A percentile compares a stretch with the other conserved stretches of the same genome.
phyloP scores from a whole-genome alignment of 2,113 vertebrate genomes.

The Chinchilla lanigera region DNA sequence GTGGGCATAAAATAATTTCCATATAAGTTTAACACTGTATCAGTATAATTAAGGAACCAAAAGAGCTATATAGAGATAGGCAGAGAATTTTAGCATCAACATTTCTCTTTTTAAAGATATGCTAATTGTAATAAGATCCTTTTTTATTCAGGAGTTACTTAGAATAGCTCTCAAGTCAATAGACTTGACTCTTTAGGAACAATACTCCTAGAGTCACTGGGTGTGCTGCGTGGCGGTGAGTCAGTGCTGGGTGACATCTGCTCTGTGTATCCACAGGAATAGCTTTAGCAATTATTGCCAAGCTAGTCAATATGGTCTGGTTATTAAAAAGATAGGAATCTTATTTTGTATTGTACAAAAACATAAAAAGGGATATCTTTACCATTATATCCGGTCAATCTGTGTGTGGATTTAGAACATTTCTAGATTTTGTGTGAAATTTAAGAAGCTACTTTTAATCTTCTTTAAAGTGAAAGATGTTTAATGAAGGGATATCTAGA shows the following conservation, averaged over 20 bases:
- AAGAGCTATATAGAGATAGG: constrained; percentile 12
- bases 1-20: constrained; percentile 22
- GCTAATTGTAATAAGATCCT: constrained; percentile 43
- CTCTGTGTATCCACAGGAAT: not conserved
- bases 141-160: constrained; percentile 28
- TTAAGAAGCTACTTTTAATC: constrained; percentile 51
- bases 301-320: not conserved
- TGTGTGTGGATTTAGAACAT: constrained; percentile 27
- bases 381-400: not conserved
- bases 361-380: not conserved
- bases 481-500: not conserved
- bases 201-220: constrained; percentile 11
- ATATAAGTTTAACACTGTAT: not conserved
- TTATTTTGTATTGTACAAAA: constrained; percentile 17
- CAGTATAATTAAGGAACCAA: constrained; percentile 11
- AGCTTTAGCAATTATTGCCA: constrained; percentile 9
- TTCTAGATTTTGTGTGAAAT: constrained; percentile 27
- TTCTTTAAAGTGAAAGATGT: constrained; percentile 8
- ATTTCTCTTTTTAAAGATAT: constrained; percentile 60
- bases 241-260: constrained; percentile 8
- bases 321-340: constrained; percentile 19
- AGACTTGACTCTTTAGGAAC: constrained; percentile 46
- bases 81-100: constrained; percentile 40
- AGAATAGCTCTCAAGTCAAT: constrained; percentile 49
- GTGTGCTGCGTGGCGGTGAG: not conserved